phyloP scores from a whole-genome alignment of 2,797 vertebrate species.

The Lithobates sylvaticus region DNA sequence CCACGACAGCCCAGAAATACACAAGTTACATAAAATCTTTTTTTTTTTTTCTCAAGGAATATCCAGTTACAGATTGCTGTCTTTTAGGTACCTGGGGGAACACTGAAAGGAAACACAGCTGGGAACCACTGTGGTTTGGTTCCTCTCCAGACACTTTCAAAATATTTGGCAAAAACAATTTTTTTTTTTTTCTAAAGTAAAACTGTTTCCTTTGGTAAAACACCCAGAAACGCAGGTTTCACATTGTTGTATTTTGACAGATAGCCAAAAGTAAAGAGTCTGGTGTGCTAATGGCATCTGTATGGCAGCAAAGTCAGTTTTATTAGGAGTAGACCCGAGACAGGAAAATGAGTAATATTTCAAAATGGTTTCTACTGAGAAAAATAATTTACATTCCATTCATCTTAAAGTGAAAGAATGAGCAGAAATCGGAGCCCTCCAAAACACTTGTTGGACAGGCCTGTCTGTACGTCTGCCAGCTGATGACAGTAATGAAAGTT shows the following conservation, averaged over 20 bases:
- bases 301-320: slow-evolving; percentile 52
- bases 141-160: slow-evolving; percentile 81
- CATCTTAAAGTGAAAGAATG: slow-evolving; percentile 45
- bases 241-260: slow-evolving; percentile 73
- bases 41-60: slow-evolving; percentile 72
- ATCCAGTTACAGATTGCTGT: slow-evolving; percentile 78
- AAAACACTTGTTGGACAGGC: slow-evolving; percentile 29
- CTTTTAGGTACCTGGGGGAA: slow-evolving; percentile 79
- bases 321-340: slow-evolving; percentile 53
- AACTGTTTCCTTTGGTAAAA: slow-evolving; percentile 86
- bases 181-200: slow-evolving; percentile 74
- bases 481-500: slow-evolving; percentile 8
- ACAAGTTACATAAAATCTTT: slow-evolving; percentile 70
- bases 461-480: slow-evolving; percentile 50
- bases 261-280: slow-evolving; percentile 63
- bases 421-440: not conserved
- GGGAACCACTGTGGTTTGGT: slow-evolving; percentile 83
- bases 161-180: slow-evolving; percentile 82
- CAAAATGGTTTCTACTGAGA: slow-evolving; percentile 53
- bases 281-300: slow-evolving; percentile 64
- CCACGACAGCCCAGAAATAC: slow-evolving; percentile 77
- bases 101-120: slow-evolving; percentile 83
- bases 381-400: slow-evolving; percentile 31
- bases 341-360: slow-evolving; percentile 45
- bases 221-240: slow-evolving; percentile 78